Conservation (phyloP, 2,888 invertebrate genomes). For the Tachina grossa region DNA sequence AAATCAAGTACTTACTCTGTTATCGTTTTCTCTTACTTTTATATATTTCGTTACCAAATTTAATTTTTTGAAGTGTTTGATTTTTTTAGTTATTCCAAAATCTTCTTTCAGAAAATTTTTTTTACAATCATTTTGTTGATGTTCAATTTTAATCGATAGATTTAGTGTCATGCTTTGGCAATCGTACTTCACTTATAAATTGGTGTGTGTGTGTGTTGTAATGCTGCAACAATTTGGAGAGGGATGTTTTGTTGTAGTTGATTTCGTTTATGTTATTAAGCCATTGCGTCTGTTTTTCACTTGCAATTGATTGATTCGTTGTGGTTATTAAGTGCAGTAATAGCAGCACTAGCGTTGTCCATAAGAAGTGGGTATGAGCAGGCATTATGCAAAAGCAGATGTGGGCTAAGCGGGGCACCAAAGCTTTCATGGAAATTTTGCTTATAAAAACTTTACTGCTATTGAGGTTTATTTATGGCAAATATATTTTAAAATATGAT, state of each 20-base stretch:
- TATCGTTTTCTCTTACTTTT: too few species aligned
- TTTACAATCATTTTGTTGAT: constrained; percentile 42
- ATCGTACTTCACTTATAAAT: neutral
- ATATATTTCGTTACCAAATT: too few species aligned
- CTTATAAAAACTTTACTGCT: neutral
- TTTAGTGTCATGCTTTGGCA: neutral
- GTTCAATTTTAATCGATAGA: constrained; percentile 38
- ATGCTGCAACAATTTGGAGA: constrained; percentile 39
- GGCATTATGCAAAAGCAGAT: neutral
- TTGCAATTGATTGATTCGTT: constrained; percentile 66
- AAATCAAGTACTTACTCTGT: too few species aligned
- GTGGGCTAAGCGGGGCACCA: neutral
- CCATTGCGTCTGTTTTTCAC: constrained; percentile 45
- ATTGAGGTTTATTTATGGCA: too few species aligned
- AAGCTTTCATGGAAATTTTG: neutral
- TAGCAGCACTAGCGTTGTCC: neutral
- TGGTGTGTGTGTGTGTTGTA: neutral
- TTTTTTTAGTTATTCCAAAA: neutral
- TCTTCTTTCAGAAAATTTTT: neutral
- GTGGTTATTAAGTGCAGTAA: constrained; percentile 61
- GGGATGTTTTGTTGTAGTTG: constrained; percentile 17
- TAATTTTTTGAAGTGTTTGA: too few species aligned
- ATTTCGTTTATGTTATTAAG: constrained; percentile 47
- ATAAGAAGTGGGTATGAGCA: neutral
- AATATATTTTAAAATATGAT: too few species aligned